A percentile compares a stretch with the other conserved stretches of the same genome.
Conservation (phyloP, 2,113 vertebrate genomes). For the Pimephales promelas region DNA sequence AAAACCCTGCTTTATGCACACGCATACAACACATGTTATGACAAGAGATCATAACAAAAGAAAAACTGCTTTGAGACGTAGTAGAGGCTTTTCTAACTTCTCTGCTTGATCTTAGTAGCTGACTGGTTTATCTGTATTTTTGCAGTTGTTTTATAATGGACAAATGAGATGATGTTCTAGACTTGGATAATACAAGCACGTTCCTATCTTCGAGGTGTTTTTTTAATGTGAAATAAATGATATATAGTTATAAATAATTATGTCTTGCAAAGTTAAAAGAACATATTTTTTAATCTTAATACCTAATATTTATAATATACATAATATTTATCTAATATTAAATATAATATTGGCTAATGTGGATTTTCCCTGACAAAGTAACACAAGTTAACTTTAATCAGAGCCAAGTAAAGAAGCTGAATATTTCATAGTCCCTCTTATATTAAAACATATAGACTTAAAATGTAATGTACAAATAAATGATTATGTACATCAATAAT, state of each 20-base stretch:
- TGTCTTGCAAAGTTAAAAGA: background rate
- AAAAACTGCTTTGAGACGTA: slow-evolving; percentile 2
- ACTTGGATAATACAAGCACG: too few relatives aligned
- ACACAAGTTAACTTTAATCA: too few relatives aligned
- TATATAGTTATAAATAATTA: background rate
- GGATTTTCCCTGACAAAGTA: too few relatives aligned
- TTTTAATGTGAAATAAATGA: background rate
- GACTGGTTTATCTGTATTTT: background rate
- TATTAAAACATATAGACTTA: background rate
- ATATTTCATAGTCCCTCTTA: background rate
- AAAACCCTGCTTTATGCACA: slow-evolving; percentile 59
- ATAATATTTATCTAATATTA: too few relatives aligned
- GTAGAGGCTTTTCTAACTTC: background rate
- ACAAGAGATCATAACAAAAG: slow-evolving; percentile 1
- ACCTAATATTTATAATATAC: background rate
- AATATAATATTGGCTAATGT: background rate
- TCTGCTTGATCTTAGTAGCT: background rate
- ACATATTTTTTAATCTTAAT: background rate
- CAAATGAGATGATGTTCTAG: background rate
- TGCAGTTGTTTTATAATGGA: background rate
- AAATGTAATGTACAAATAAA: slow-evolving; percentile 4
- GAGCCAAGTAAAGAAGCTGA: background rate
- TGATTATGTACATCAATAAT: background rate
- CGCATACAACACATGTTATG: slow-evolving; percentile 17
- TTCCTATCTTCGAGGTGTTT: background rate